Base-by-base conservation (phyloP, 2,113 vertebrate species). In the Mustela nigripes region DNA sequence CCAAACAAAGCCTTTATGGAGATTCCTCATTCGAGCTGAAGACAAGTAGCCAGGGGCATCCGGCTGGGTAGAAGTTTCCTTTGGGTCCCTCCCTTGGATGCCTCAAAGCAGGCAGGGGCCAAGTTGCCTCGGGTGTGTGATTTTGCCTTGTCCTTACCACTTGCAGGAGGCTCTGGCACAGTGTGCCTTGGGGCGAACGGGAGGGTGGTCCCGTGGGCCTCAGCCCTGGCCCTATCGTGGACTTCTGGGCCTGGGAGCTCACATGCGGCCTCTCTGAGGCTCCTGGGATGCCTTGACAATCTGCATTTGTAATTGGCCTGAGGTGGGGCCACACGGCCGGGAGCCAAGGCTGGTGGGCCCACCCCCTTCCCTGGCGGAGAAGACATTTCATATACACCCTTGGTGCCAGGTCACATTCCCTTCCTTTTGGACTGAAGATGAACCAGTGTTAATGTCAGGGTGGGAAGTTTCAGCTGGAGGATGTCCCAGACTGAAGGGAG, bases 201-300 rank as follows among this genome's bases (percentile, higher is more conserved):
- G 39, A 74, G 24, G 39, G 24, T 26, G 42, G 73, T 45, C 73
- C 26, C 1, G 39, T 15, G 73, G 39, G 73, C 73, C 39, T 8
- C 21, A 22, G 71, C 3, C 73, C 24, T 18, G 67, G 67, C 73
- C 73, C 24, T 24, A 24, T 45, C 1, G 3, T 45, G 73, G 24
- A 26, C 73, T 76, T 12, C 39, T 1, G 12, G 39, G 39, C 39
- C 73, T 22, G 8, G 14, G 73, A 76, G 28, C 19, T 22, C 92
- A 10, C 0, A 2, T 4, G 26, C 36, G 12, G 60, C 67, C 33
- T 15, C 42, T 39, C 76, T 0, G 8, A 92, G 58, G 10, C 6
- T 0, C 14, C 22, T 2, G 69, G 5, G 0, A 8, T 16, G 48
- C 24, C 1, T 2, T 12, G 36, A 16, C 10, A 4, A 16, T 7